Conservation (phyloP, 2,888 invertebrate species). For the Heliconius cydno region DNA sequence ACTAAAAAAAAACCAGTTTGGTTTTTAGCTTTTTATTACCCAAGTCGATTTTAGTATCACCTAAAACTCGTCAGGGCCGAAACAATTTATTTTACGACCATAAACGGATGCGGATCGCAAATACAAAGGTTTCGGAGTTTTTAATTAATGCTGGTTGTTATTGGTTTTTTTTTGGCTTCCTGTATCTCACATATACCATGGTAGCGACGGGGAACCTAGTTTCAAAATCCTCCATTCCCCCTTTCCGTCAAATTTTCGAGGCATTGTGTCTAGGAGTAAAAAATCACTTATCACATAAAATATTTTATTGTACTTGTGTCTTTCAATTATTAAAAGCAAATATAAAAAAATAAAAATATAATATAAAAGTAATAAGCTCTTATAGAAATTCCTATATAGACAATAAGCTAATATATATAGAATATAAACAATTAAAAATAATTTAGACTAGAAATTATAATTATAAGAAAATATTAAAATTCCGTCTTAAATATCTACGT, state of each 20-base stretch:
- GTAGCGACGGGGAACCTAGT: too few species aligned
- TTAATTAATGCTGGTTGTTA: neutral
- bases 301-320: constrained; percentile 2
- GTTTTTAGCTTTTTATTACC: neutral
- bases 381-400: neutral
- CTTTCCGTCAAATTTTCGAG: too few species aligned
- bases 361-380: too few species aligned
- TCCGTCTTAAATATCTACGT: neutral
- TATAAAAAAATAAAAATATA: neutral
- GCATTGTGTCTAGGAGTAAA: neutral
- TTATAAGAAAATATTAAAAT: too few species aligned
- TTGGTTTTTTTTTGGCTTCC: neutral
- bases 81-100: neutral
- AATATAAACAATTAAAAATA: neutral
- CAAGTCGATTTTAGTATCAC: neutral
- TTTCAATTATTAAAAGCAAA: neutral
- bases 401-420: neutral
- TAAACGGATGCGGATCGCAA: neutral
- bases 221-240: too few species aligned
- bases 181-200: too few species aligned
- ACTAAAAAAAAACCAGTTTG: neutral
- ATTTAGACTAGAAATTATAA: neutral
- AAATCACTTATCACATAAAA: neutral
- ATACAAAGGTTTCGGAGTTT: neutral
- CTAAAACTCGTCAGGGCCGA: constrained; percentile 1